Evolutionary conservation across 1,140 invertebrate species (phyloP), one percentile per base, ranked within the genome.

Genomic region (Eulimnadia texana): DNA sequence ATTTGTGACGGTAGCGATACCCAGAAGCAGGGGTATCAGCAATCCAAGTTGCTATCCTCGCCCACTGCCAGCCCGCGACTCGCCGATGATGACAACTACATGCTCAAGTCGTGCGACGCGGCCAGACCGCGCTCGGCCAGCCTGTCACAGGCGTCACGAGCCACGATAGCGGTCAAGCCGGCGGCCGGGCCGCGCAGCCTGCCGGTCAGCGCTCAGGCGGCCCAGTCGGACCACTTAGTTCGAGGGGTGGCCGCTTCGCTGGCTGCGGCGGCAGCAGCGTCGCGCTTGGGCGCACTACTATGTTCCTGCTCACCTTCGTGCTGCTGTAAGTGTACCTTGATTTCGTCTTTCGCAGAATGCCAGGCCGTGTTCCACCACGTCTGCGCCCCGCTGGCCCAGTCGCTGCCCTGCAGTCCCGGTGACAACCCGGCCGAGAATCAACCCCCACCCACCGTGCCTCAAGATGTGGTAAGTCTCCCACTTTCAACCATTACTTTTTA

Each of bases 291-390:
- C 75, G 70, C 80, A 78, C 70, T 69, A 66, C 52, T 56, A 50
- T 53, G 58, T 54, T 50, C 54, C 23, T 64, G 59, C 56, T 28
- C 54, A 53, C 59, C 22, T 60, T 63, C 62, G 54, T 56, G 64
- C 55, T 64, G 58, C 60, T 63, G 60, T 55, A 61, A 60, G 50
- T 64, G 61, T 50, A 50, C 62, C 74, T 72, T 76, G 75, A 72
- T 70, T 77, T 68, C 81, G 78, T 75, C 77, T 76, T 54, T 65
- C 65, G 66, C 76, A 82, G 81, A 82, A 71, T 82, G 81, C 71
- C 79, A 81, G 71, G 77, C 78, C 68, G 82, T 80, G 71, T 82
- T 82, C 76, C 81, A 83, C 74, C 74, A 74, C 68, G 74, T 80
- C 64, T 82, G 80, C 74, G 69, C 75, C 62, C 72, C 76, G 58